Evolutionary conservation across 2,888 invertebrate genomes (phyloP), one percentile per base, ranked within the genome.

Genomic region (Rugalucina vietnamica): DNA sequence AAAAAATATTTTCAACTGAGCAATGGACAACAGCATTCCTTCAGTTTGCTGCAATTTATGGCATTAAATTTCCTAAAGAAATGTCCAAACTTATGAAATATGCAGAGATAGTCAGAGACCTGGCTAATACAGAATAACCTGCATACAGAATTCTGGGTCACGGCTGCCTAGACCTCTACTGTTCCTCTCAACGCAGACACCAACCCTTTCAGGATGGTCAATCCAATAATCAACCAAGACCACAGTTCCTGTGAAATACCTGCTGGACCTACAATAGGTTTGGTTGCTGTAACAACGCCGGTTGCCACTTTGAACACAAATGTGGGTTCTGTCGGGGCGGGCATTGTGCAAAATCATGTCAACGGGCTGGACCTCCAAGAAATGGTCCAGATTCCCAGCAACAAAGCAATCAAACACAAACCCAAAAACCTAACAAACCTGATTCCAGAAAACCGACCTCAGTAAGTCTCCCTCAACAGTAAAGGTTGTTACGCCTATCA

Each of bases 321-420:
- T 74, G 74, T 50, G 74, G 74, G 3, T 29, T 43, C 74, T 74
- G 74, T 21, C 10, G 50, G 12, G 74, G 74, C 32, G 27, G 10
- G 29, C 49, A 74, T 34, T n/a, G 34, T 32, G 74, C 74, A 1
- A 43, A n/a, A 29, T 24, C 37, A 21, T 74, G 74, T n/a, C 1
- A 34, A 49, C 65, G 65, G 18, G 34, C 34, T 34, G 65, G 65
- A 65, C 65, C 29, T 27, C 8, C 65, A 34, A 3, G 65, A 65
- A 65, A 34, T 65, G 65, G 65, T 34, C 65, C 65, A 5, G 65
- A 65, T 3, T 24, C 65, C 3, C 65, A 65, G 14, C 34, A 10
- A 18, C 34, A 32, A 32, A 21, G 34, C 65, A 65, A 10, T 29
- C 65, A 65, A 34, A 10, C 65, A 32, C 34, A 65, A 65, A 34